Conservation (phyloP, 2,797 vertebrate genomes). For the Ptychadena robeensis region DNA sequence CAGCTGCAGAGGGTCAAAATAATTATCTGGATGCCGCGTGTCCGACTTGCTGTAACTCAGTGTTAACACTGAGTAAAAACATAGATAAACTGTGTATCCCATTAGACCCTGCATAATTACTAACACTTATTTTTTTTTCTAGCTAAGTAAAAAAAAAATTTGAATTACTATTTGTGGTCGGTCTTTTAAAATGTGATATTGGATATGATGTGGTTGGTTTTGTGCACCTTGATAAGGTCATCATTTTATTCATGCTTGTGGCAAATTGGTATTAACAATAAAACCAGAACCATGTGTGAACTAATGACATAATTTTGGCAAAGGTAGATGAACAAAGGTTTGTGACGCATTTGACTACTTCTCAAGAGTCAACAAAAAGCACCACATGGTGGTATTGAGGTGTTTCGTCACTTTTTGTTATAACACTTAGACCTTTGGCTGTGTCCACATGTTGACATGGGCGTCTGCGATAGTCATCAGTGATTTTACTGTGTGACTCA, state of each 20-base stretch:
- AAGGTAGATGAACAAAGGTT: conserved; percentile 6
- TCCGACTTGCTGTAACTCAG: too few relatives aligned
- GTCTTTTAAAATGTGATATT: conserved; percentile 13
- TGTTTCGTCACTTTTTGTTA: conserved; percentile 54
- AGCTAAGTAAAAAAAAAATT: background rate
- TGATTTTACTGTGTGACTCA: conserved; percentile 59
- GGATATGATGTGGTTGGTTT: conserved; percentile 13
- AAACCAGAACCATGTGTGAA: conserved; percentile 32
- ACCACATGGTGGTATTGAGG: conserved; percentile 28
- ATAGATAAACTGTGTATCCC: too few relatives aligned
- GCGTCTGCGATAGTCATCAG: conserved; percentile 58
- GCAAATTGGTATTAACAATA: conserved; percentile 22
- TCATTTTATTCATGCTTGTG: conserved; percentile 8
- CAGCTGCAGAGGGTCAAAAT: too few relatives aligned
- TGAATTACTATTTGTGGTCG: too few relatives aligned
- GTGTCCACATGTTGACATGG: conserved; percentile 52
- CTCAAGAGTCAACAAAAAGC: conserved; percentile 41
- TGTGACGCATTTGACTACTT: background rate
- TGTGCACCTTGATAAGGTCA: conserved; percentile 14
- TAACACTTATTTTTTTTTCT: background rate
- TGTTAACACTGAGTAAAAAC: too few relatives aligned
- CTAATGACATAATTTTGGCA: conserved; percentile 12
- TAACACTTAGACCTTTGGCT: conserved; percentile 44
- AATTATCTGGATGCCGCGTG: too few relatives aligned
- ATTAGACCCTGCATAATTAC: too few relatives aligned